phyloP scores from a whole-genome alignment of 2,797 vertebrate genomes.

The Eulemur coronatus region DNA sequence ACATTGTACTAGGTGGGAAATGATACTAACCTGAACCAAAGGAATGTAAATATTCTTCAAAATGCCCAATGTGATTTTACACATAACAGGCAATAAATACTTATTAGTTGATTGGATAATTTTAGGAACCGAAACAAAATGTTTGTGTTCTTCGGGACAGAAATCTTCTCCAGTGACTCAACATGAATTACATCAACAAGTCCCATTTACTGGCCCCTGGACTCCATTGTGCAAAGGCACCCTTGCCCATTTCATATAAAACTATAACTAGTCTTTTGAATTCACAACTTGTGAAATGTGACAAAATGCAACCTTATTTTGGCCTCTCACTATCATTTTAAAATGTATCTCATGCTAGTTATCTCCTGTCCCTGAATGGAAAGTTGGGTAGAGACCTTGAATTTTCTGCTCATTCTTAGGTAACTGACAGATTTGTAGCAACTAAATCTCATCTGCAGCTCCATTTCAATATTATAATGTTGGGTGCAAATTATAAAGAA shows the following conservation, averaged over 20 bases:
- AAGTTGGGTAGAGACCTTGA: not conserved
- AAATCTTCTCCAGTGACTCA: not conserved
- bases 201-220: not conserved
- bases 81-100: not conserved
- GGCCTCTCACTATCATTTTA: not conserved
- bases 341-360: not conserved
- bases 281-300: not conserved
- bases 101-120: not conserved
- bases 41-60: not conserved
- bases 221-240: not conserved
- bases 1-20: not conserved
- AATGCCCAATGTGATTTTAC: slow-evolving; percentile 1
- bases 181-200: not conserved
- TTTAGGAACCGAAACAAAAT: not conserved
- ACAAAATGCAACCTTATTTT: not conserved
- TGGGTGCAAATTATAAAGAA: not conserved
- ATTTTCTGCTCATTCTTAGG: slow-evolving; percentile 11
- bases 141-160: not conserved
- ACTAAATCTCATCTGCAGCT: not conserved
- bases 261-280: not conserved
- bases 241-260: not conserved
- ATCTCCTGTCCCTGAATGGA: not conserved
- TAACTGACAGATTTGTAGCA: not conserved
- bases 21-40: not conserved
- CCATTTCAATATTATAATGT: not conserved